These are phyloP conservation scores for Euura saliciscinereae DNA, from an alignment of 1,140 invertebrate species.

Conservation along the genomic window DNA sequence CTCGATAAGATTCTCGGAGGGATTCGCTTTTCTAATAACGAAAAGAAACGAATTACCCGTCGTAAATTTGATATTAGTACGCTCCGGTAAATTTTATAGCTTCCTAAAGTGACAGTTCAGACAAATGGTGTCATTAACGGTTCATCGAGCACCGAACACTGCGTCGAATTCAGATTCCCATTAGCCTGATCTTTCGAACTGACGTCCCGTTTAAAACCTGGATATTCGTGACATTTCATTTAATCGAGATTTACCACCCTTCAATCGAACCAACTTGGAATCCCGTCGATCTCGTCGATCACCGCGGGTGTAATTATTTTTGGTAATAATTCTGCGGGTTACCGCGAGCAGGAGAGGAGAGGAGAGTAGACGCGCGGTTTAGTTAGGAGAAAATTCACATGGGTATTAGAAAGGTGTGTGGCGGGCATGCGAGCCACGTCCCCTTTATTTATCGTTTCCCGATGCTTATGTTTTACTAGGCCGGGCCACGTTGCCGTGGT, in stretches of 20 bases:
- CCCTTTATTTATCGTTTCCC: conserved; percentile 62
- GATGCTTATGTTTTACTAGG: conserved; percentile 61
- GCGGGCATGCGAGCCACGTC: conserved; percentile 55
- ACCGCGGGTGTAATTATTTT: too few relatives aligned
- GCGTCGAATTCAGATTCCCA: too few relatives aligned
- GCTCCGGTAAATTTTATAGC: background rate
- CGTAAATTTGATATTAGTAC: background rate
- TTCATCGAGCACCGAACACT: background rate
- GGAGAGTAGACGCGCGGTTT: background rate
- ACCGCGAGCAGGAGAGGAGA: too few relatives aligned
- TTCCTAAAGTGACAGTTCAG: background rate
- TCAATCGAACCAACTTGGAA: too few relatives aligned
- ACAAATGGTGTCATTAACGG: background rate
- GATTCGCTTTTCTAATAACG: too few relatives aligned
- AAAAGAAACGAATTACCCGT: background rate
- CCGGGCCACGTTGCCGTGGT: conserved; percentile 34
- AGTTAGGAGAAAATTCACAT: background rate
- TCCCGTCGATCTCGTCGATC: too few relatives aligned
- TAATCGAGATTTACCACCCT: too few relatives aligned
- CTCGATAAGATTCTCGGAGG: too few relatives aligned
- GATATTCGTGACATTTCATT: too few relatives aligned
- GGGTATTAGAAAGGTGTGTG: background rate
- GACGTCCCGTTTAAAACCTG: too few relatives aligned
- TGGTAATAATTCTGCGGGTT: too few relatives aligned
- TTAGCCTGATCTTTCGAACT: too few relatives aligned